These are phyloP conservation scores for Phenganax marumi DNA, from an alignment of 92 coral and sea anemone species.

Conservation along the genomic window DNA sequence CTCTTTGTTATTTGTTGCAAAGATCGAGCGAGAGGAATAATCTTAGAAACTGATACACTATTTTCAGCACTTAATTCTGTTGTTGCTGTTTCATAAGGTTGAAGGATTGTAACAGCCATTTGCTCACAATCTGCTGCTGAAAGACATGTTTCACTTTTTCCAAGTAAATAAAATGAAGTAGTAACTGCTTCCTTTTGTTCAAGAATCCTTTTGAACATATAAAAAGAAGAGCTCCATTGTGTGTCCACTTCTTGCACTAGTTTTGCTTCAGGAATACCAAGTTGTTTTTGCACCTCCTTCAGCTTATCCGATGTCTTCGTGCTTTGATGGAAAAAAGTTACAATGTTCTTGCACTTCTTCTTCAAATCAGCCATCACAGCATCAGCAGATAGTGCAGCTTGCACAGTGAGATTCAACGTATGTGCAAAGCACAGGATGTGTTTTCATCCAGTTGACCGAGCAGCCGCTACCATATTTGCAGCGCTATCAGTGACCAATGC, in stretches of 20 bases:
- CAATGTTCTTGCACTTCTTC: conserved; percentile 31
- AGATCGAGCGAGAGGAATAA: conserved; percentile 39
- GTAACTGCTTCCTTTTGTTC: conserved; percentile 30
- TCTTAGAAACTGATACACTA: conserved; percentile 30
- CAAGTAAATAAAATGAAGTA: conserved; percentile 37
- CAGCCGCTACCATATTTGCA: conserved; percentile 41
- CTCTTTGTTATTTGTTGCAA: conserved; percentile 37
- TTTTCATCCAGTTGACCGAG: conserved; percentile 36
- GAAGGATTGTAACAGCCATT: conserved; percentile 26
- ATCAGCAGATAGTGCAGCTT: conserved; percentile 33
- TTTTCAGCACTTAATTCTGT: conserved; percentile 32
- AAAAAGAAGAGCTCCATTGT: conserved; percentile 1
- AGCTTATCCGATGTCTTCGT: conserved; percentile 34
- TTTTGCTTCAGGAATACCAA: conserved; percentile 8
- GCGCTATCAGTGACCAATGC: conserved; percentile 50
- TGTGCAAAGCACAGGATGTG: conserved; percentile 48
- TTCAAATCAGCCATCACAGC: conserved; percentile 23
- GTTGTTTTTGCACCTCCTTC: background rate
- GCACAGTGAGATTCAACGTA: conserved; percentile 32
- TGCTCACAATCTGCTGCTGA: conserved; percentile 43
- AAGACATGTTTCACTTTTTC: conserved; percentile 47
- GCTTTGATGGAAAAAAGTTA: conserved; percentile 21
- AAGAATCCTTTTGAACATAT: conserved; percentile 30
- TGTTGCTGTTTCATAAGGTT: conserved; percentile 41
- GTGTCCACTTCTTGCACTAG: background rate